These are phyloP conservation scores for Standfussiana lucernea DNA, from an alignment of 2,888 invertebrate species.

Conservation along the genomic window DNA sequence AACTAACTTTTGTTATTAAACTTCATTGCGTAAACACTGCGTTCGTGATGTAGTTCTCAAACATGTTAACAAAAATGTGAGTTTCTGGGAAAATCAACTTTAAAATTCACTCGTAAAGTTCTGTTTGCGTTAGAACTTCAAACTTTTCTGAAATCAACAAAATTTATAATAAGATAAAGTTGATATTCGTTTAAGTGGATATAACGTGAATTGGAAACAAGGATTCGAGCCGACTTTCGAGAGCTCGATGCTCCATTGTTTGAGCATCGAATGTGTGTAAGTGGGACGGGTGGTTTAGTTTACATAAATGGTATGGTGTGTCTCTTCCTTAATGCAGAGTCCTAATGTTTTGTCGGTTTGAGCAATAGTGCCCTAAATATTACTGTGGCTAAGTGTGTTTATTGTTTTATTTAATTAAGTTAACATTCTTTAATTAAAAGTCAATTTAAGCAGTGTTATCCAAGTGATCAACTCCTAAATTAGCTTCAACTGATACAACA, in stretches of 20 bases:
- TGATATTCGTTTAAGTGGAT: background rate
- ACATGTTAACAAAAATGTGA: background rate
- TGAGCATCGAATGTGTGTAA: conserved; percentile 46
- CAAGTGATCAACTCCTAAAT: too few relatives aligned
- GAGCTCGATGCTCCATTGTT: conserved; percentile 49
- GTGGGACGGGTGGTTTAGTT: conserved; percentile 49
- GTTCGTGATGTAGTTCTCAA: background rate
- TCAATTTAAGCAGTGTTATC: too few relatives aligned
- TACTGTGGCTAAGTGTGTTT: background rate
- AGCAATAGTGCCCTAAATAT: conserved; percentile 25
- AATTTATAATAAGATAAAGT: background rate
- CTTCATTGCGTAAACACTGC: conserved; percentile 40
- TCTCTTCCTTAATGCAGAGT: conserved; percentile 28
- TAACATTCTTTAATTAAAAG: background rate
- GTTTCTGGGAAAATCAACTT: background rate
- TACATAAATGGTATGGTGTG: conserved; percentile 52
- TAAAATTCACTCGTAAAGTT: background rate
- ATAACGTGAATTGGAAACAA: background rate
- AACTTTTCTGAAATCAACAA: background rate
- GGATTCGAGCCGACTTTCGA: conserved; percentile 12
- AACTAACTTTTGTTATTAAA: conserved; percentile 59
- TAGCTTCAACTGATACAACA: too few relatives aligned
- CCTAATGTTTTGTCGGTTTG: conserved; percentile 15
- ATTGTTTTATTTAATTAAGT: background rate
- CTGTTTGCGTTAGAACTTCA: background rate